Percentiles rank a stretch among this genome's conserved stretches.
Conservation (phyloP, 2,888 invertebrate genomes). For the Synergus japonicus region DNA sequence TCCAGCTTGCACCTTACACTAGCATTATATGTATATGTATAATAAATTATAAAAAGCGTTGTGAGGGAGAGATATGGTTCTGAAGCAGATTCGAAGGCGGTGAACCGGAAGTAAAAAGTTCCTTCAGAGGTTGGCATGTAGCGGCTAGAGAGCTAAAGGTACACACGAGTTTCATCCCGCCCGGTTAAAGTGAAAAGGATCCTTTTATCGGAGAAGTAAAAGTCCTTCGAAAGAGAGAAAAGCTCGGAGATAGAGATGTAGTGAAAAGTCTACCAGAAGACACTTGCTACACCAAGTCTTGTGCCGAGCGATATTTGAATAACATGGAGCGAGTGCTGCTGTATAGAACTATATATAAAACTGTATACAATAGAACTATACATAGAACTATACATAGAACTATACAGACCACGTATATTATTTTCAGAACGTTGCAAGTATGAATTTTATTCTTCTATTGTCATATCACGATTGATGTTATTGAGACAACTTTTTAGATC, state of each 20-base stretch:
- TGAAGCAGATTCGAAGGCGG: neutral
- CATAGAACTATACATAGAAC: too few relatives aligned
- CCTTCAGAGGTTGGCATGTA: neutral
- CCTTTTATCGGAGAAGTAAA: neutral
- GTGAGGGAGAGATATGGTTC: neutral
- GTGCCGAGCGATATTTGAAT: neutral
- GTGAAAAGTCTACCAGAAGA: neutral
- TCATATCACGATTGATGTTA: slow-evolving; percentile 1
- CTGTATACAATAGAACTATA: neutral
- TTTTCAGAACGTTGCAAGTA: neutral
- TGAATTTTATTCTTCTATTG: neutral
- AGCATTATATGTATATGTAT: too few relatives aligned
- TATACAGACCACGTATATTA: neutral
- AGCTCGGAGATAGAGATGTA: neutral
- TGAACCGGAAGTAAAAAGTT: neutral
- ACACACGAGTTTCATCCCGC: neutral
- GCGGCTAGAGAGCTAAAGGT: neutral
- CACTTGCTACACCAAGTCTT: neutral
- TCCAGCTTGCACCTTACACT: too few relatives aligned
- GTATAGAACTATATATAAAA: neutral
- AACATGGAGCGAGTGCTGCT: neutral
- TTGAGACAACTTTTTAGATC: neutral
- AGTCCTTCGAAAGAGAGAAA: neutral
- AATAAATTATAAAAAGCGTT: neutral
- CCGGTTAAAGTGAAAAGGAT: slow-evolving; percentile 1